Base-by-base conservation (phyloP, 2,797 vertebrate species). In the Astyanax mexicanus region DNA sequence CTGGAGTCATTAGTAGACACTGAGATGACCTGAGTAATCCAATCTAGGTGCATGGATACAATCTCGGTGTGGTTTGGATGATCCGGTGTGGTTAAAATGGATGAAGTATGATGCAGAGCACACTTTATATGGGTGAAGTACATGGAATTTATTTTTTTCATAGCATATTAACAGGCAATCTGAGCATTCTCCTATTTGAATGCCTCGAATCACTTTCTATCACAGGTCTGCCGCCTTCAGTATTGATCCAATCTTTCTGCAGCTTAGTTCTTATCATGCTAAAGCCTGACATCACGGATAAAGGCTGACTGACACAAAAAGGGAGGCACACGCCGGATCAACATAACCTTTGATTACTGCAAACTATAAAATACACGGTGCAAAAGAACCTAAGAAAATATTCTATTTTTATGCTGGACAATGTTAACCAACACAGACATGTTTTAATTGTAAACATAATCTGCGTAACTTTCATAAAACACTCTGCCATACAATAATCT, bases 1-100 rank as follows among this genome's bases (percentile, higher is more conserved):
- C 73, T 85, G 89, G 90, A 84, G 79, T 80, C 82, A 83, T 90
- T 90, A 89, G 75, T 47, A 83, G 78, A 88, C 84, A 85, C 86
- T 79, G 74, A 87, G 79, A 80, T 84, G 83, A 71, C 85, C 83
- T 81, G 83, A 79, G 84, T 84, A 84, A 82, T 75, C 76, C 58
- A 57, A 80, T 87, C 86, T 77, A 77, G 72, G 76, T 77, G 25
- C 45, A 81, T 78, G 77, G 78, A 81, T 81, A 57, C 70, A 52
- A 68, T 69, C n/a, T 49, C 72, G 78, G 47, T 68, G 60, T 3
- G 44, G 55, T 74, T 67, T 47, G 21, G 42, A 47, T 70, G 15
- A 54, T 62, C 21, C 17, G 69, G 45, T 64, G 37, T 64, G 68
- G 51, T 68, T n/a, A 12, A 35, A 47, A 45, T 52, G 52, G 45